Evolutionary conservation across 2,797 vertebrate species (phyloP).

Genomic region (Sebastes kiyomatsui): DNA sequence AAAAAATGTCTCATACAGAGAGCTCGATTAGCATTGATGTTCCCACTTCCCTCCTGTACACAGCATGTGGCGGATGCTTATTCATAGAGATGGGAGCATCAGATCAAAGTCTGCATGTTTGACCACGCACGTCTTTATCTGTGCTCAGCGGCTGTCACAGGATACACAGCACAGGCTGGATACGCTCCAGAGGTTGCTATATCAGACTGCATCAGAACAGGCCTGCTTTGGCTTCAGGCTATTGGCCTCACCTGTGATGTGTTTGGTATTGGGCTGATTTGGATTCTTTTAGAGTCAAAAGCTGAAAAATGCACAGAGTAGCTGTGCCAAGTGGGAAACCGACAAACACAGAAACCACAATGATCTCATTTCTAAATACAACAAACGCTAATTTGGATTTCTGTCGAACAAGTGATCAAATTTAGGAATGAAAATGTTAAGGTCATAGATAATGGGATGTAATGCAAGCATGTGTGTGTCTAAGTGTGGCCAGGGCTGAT

Average conservation of each 20-base stretch:
- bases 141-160: constrained; percentile 22
- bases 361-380: neutral
- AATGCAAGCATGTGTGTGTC: neutral
- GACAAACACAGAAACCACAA: neutral
- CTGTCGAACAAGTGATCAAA: neutral
- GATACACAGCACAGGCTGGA: neutral
- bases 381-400: neutral
- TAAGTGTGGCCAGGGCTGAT: neutral
- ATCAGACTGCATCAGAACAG: constrained; percentile 5
- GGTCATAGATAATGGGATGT: neutral
- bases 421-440: neutral
- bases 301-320: neutral
- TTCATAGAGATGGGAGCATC: constrained; percentile 23
- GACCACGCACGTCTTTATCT: constrained; percentile 50
- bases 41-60: constrained; percentile 8
- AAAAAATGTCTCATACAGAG: constrained; percentile 39
- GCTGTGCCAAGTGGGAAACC: neutral
- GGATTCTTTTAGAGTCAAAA: constrained; percentile 5
- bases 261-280: constrained; percentile 6
- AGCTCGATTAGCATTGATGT: constrained; percentile 65
- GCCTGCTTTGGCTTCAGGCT: neutral
- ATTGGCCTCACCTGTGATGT: neutral
- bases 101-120: constrained; percentile 37
- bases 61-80: neutral
- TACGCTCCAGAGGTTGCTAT: neutral